Base-by-base conservation (phyloP, 2,113 vertebrate species). In the Mirza zaza region DNA sequence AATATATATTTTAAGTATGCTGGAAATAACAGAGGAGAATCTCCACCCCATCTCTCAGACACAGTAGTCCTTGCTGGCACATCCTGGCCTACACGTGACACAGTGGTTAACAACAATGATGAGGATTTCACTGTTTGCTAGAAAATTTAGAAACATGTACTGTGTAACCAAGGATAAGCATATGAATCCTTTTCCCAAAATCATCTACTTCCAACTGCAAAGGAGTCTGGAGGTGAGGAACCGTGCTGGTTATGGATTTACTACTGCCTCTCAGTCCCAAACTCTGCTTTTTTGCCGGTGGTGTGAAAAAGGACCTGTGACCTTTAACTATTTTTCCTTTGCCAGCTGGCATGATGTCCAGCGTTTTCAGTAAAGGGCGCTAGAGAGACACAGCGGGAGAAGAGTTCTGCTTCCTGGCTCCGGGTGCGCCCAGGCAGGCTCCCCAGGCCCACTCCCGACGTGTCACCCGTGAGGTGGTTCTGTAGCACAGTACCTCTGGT, bases 1-100 rank as follows among this genome's bases (percentile, higher is more conserved):
- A 77, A 92, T 39, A 88, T 94, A 42, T 93, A 92, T 88, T 97
- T 97, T 95, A 95, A 97, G 97, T 96, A 96, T 2, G 63, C 93
- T 96, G 95, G 95, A 97, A 97, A 87, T 88, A 83, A 55, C 0
- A 98, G 87, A 97, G 97, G 92, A 95, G 71, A 97, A 93, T 65
- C 80, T 97, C 92, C 75, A 48, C 7, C 13, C 52, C 3, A 23
- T 8, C 20, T 71, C 52, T 92, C 57, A 96, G 90, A 95, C 45
- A 96, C 42, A 89, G 75, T 18, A 87, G 94, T 79, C 34, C 89
- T 67, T 20, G 77, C 94, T 96, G 97, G 82, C 80, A 83, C 15
- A 85, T 84, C 61, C 75, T 96, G 95, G 93, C 76, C 87, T 57
- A 45, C 92, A 93, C 76, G 75, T 13, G 83, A 97, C 87, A 92